These are phyloP conservation scores for Melieria picta DNA, from an alignment of 2,888 invertebrate species.

Conservation along the genomic window DNA sequence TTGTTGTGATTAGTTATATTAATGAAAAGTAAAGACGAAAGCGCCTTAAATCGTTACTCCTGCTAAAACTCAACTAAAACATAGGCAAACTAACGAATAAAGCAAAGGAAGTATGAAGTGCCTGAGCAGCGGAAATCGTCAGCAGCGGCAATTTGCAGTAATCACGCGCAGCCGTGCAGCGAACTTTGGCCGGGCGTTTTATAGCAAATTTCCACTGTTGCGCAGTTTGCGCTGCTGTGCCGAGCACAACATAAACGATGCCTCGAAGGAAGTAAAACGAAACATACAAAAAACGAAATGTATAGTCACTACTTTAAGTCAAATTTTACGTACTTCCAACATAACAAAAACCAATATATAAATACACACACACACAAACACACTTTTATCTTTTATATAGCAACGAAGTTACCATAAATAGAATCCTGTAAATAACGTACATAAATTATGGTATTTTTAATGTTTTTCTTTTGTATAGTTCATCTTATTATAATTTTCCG, in stretches of 20 bases:
- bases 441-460: conserved; percentile 15
- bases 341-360: conserved; percentile 15
- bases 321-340: conserved; percentile 47
- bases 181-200: conserved; percentile 33
- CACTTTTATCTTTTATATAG: conserved; percentile 23
- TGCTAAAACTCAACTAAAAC: conserved; percentile 42
- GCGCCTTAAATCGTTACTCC: conserved; percentile 23
- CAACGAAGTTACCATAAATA: neutral
- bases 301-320: conserved; percentile 67
- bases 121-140: neutral
- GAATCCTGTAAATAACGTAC: conserved; percentile 25
- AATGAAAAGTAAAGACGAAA: conserved; percentile 37
- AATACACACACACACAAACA: conserved; percentile 23
- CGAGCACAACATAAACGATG: conserved; percentile 6
- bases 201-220: conserved; percentile 21
- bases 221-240: neutral
- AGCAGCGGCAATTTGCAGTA: neutral
- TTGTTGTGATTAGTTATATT: conserved; percentile 61
- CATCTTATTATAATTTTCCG: neutral
- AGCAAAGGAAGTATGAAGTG: conserved; percentile 46
- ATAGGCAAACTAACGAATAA: conserved; percentile 45
- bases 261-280: conserved; percentile 27
- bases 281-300: conserved; percentile 51
- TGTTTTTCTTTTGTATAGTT: conserved; percentile 6
- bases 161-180: conserved; percentile 14